Percentiles rank a stretch among this genome's conserved stretches.
Evolutionary conservation across 2,888 invertebrate species (phyloP).

Genomic region (Falcaria lacertinaria): DNA sequence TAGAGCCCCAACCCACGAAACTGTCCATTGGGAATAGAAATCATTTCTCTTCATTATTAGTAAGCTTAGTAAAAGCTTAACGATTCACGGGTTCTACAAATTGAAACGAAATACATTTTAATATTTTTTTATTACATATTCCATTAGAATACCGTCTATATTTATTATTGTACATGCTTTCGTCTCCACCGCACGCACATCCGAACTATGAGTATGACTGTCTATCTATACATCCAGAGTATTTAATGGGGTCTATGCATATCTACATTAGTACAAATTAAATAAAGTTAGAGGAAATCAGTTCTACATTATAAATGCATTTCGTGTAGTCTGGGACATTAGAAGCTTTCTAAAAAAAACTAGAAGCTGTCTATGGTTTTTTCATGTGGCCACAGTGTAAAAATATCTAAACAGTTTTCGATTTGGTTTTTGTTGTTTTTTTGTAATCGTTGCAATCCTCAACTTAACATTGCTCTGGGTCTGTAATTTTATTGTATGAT

Average conservation of each 20-base stretch:
- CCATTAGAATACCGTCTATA: constrained; percentile 78
- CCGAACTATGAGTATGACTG: constrained; percentile 9
- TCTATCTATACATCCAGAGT: constrained; percentile 30
- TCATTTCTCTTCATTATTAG: no score
- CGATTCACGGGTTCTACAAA: constrained; percentile 6
- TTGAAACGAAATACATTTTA: constrained; percentile 37
- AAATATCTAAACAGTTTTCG: not conserved
- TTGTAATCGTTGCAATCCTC: no score
- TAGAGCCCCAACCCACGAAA: no score
- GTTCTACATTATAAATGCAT: constrained; percentile 60
- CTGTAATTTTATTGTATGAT: no score
- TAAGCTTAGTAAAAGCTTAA: no score
- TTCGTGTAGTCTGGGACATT: constrained; percentile 43
- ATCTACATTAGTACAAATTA: constrained; percentile 67
- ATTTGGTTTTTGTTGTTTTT: no score
- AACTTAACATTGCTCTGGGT: no score
- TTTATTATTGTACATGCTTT: constrained; percentile 69
- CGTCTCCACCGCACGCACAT: constrained; percentile 45
- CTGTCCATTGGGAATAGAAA: no score
- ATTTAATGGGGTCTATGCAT: constrained; percentile 54
- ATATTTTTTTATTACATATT: constrained; percentile 78
- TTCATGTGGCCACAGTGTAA: constrained; percentile 2
- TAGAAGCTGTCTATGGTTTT: constrained; percentile 63
- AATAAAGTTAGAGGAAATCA: constrained; percentile 62
- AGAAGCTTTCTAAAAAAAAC: constrained; percentile 57